Evolutionary conservation across 2,113 vertebrate species (phyloP).

Genomic region (Oxyura jamaicensis): DNA sequence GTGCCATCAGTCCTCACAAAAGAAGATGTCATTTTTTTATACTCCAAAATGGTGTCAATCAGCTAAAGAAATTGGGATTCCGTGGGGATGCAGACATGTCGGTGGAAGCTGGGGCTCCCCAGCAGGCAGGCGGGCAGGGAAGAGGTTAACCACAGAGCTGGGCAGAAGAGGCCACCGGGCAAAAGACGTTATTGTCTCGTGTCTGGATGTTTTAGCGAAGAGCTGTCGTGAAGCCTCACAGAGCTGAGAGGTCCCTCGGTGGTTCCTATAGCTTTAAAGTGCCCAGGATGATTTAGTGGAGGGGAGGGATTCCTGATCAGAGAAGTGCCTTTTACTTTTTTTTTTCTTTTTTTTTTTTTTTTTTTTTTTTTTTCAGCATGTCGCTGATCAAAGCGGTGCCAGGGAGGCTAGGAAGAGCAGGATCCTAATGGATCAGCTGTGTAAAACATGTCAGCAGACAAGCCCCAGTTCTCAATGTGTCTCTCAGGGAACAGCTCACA

Average conservation of each 20-base stretch:
- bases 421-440: constrained; percentile 66
- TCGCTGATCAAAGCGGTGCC: constrained; percentile 65
- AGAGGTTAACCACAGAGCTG: constrained; percentile 13
- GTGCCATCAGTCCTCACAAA: background rate
- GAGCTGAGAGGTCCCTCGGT: constrained; percentile 52
- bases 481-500: constrained; percentile 43
- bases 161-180: constrained; percentile 11
- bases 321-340: constrained; percentile 56
- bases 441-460: constrained; percentile 75
- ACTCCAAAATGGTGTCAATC: background rate
- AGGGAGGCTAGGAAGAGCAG: constrained; percentile 54
- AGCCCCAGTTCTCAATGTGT: constrained; percentile 57
- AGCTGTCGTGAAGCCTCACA: constrained; percentile 54
- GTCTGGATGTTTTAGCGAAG: constrained; percentile 60
- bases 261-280: constrained; percentile 60
- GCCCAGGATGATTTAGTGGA: constrained; percentile 66
- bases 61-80: background rate
- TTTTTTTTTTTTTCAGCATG: background rate
- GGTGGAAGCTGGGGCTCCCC: background rate
- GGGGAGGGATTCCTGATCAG: constrained; percentile 67
- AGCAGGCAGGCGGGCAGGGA: background rate
- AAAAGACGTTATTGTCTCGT: background rate
- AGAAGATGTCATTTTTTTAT: background rate
- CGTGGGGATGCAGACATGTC: background rate
- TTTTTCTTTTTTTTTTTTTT: background rate